Conservation (phyloP, 2,888 invertebrate genomes). For the Agrilus biguttatus region DNA sequence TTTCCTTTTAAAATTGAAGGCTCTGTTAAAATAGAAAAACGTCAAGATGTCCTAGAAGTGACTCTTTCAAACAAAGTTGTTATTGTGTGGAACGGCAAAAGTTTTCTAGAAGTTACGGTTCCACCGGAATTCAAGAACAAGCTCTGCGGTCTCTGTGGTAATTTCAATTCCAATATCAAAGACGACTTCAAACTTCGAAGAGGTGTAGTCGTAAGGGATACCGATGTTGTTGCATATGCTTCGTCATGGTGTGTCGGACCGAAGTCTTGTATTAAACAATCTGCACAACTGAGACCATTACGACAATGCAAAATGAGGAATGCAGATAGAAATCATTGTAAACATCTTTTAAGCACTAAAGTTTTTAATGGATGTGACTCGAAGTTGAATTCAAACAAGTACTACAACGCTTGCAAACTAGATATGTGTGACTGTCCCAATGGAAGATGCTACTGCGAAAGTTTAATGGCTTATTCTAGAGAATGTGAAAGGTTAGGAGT, state of each 20-base stretch:
- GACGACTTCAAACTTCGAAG: constrained; percentile 65
- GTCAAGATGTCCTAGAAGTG: constrained; percentile 51
- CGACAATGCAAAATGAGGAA: constrained; percentile 25
- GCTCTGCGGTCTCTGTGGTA: constrained; percentile 87
- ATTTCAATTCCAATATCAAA: constrained; percentile 74
- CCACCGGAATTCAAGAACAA: constrained; percentile 60
- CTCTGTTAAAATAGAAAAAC: constrained; percentile 46
- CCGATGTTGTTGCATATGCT: constrained; percentile 55
- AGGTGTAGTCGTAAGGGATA: constrained; percentile 51
- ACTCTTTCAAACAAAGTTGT: constrained; percentile 63
- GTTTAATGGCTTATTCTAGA: constrained; percentile 76
- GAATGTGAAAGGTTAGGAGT: constrained; percentile 72
- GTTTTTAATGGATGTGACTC: constrained; percentile 66
- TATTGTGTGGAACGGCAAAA: constrained; percentile 85
- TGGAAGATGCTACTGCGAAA: constrained; percentile 75
- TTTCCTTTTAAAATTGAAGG: constrained; percentile 50
- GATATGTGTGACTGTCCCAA: constrained; percentile 79
- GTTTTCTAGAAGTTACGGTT: constrained; percentile 74
- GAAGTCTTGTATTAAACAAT: constrained; percentile 48
- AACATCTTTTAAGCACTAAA: constrained; percentile 26
- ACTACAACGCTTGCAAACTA: constrained; percentile 71
- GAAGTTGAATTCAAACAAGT: constrained; percentile 66
- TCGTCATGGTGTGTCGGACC: constrained; percentile 86
- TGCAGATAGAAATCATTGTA: constrained; percentile 19
- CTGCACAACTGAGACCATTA: constrained; percentile 31